Conservation (phyloP, 2,797 vertebrate genomes). For the Synanceia verrucosa region DNA sequence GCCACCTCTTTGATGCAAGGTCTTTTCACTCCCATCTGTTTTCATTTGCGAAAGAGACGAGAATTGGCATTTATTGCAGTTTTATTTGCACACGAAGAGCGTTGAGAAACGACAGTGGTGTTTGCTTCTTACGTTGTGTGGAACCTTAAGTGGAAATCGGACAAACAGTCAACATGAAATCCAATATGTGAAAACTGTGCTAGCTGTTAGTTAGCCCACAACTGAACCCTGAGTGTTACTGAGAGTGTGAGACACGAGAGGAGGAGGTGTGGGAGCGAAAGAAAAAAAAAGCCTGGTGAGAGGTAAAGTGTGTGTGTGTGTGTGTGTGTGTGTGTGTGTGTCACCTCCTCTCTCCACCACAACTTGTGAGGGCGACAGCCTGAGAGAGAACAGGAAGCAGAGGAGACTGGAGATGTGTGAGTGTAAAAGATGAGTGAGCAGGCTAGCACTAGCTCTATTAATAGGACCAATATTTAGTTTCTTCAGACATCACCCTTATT, state of each 20-base stretch:
- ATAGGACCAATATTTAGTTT: constrained; percentile 35
- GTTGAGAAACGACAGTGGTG: neutral
- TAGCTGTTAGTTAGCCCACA: constrained; percentile 65
- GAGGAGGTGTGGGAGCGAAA: constrained; percentile 46
- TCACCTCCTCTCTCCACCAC: constrained; percentile 56
- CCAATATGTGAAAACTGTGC: constrained; percentile 49
- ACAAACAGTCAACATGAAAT: constrained; percentile 40
- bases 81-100: neutral
- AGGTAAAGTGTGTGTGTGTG: constrained; percentile 51
- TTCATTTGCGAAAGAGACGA: neutral
- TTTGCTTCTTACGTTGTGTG: constrained; percentile 13
- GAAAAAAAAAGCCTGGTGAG: constrained; percentile 68
- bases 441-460: constrained; percentile 51
- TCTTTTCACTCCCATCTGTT: neutral
- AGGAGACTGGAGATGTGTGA: constrained; percentile 55
- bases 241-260: constrained; percentile 48
- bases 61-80: neutral
- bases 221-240: constrained; percentile 62
- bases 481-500: neutral
- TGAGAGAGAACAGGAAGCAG: constrained; percentile 70
- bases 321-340: constrained; percentile 47
- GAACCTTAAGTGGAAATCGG: constrained; percentile 30
- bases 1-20: neutral
- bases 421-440: constrained; percentile 39
- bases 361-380: constrained; percentile 68